Evolutionary conservation across 2,797 vertebrate species (phyloP).

Genomic region (Pangasius mekongensis): DNA sequence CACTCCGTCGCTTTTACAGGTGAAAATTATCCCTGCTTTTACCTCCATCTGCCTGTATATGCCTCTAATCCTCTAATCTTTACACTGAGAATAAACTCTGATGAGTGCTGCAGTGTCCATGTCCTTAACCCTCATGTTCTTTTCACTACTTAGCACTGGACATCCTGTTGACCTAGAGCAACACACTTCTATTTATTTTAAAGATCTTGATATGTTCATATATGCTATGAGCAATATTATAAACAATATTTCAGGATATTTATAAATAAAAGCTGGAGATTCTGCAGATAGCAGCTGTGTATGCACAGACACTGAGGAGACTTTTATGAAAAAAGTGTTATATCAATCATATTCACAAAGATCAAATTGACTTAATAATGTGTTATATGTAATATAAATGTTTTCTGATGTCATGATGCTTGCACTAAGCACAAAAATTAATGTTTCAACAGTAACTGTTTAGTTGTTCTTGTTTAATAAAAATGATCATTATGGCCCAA

Average conservation of each 20-base stretch:
- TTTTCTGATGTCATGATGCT: neutral
- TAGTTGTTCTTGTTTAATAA: neutral
- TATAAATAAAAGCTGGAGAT: neutral
- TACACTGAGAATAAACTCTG: neutral
- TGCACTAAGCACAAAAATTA: neutral
- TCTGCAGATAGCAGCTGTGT: neutral
- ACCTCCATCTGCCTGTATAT: conserved; percentile 16
- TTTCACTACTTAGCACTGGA: neutral
- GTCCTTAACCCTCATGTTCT: neutral
- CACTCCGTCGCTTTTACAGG: conserved; percentile 15
- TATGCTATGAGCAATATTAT: neutral
- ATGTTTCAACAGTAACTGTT: neutral
- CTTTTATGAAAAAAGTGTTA: no score
- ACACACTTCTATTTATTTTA: neutral
- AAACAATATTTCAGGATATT: neutral
- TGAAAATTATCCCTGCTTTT: conserved; percentile 25
- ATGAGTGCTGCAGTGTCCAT: neutral
- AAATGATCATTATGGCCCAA: neutral
- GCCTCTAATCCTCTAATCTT: neutral
- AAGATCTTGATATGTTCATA: neutral
- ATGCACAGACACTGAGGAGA: neutral
- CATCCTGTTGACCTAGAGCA: neutral
- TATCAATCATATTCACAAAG: neutral
- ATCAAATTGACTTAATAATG: neutral
- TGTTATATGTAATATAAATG: neutral